Conservation (phyloP, 2,113 vertebrate species). For the Notarius lentiginosus region DNA sequence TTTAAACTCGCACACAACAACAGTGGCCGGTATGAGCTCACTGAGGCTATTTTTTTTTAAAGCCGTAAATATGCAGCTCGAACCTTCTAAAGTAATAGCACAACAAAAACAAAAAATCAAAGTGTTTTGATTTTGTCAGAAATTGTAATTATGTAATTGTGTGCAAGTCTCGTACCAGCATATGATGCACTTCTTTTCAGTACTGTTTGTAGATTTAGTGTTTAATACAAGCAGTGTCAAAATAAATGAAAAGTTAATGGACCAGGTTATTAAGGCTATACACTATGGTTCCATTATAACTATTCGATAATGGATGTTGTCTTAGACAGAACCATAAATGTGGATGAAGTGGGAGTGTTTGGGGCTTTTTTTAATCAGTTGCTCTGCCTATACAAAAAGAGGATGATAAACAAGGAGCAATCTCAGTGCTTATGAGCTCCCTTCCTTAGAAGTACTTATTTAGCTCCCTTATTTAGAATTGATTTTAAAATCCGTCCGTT, state of each 20-base stretch:
- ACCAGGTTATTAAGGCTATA: neutral
- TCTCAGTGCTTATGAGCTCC: constrained; percentile 1
- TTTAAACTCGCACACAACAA: too few species aligned
- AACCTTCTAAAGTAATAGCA: neutral
- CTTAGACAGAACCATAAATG: constrained; percentile 2
- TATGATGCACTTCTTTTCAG: neutral
- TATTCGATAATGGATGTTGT: constrained; percentile 9
- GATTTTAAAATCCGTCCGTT: neutral
- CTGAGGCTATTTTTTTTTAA: neutral
- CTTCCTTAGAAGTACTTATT: neutral
- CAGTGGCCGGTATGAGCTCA: too few species aligned
- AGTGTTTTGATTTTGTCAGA: neutral
- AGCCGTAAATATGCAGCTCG: neutral
- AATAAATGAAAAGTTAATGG: constrained; percentile 21
- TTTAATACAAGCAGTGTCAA: constrained; percentile 4
- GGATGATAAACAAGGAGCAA: neutral
- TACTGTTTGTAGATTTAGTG: neutral
- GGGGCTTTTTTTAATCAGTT: neutral
- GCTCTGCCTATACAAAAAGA: neutral
- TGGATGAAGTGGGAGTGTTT: constrained; percentile 1
- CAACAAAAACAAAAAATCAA: neutral
- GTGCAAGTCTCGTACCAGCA: neutral
- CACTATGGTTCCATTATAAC: constrained; percentile 2
- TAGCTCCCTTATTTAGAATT: constrained; percentile 6
- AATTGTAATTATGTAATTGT: neutral